Conservation (phyloP, 2,113 vertebrate species). For the Syngnathus scovelli region DNA sequence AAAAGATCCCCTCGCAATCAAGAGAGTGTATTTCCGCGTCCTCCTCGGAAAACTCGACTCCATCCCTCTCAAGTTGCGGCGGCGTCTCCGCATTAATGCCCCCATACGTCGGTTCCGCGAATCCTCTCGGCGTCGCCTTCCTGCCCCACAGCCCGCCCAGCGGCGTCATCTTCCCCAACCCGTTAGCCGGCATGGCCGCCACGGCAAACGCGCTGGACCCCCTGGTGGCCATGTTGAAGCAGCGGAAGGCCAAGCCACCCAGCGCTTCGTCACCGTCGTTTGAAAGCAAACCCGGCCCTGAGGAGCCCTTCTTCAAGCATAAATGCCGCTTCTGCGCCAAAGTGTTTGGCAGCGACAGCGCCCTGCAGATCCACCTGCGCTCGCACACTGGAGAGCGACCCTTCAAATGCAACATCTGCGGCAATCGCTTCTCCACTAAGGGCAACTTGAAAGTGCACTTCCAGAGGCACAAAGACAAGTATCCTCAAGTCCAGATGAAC, state of each 20-base stretch:
- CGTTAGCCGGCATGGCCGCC: constrained; percentile 90
- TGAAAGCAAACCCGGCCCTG: constrained; percentile 84
- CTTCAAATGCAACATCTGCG: constrained; percentile 98
- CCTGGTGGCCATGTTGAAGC: constrained; percentile 87
- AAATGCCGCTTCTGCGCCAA: constrained; percentile 98
- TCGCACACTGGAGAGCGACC: constrained; percentile 96
- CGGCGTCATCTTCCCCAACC: constrained; percentile 94
- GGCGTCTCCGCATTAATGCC: constrained; percentile 66
- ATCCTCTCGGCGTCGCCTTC: constrained; percentile 80
- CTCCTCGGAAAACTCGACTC: constrained; percentile 57
- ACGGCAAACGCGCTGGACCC: constrained; percentile 90
- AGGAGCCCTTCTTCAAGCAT: constrained; percentile 98
- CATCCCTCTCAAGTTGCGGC: constrained; percentile 60
- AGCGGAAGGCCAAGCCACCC: constrained; percentile 87
- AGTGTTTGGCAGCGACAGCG: constrained; percentile 99
- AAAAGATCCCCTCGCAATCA: constrained; percentile 70
- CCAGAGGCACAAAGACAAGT: constrained; percentile 97
- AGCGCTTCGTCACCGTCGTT: constrained; percentile 86
- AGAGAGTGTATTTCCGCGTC: constrained; percentile 63
- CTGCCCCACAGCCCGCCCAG: constrained; percentile 92
- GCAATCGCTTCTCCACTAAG: constrained; percentile 98
- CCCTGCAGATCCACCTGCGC: constrained; percentile 96
- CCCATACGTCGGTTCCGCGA: constrained; percentile 64
- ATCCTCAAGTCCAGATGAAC: constrained; percentile 98
- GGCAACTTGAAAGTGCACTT: constrained; percentile 99